phyloP scores from a whole-genome alignment of 2,113 vertebrate species.

The Charina bottae region DNA sequence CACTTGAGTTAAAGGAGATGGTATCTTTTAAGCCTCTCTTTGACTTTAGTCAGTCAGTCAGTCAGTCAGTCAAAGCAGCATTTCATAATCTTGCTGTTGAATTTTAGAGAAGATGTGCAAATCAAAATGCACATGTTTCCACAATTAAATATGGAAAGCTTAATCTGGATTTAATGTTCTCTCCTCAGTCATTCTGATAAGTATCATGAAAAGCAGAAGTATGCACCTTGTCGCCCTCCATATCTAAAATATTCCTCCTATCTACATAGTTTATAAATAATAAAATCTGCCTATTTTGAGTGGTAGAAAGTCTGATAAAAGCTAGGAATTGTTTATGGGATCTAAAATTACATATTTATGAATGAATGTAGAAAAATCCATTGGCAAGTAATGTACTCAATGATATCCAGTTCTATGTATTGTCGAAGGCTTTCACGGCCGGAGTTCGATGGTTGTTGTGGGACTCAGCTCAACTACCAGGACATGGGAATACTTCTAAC shows the following conservation, averaged over 20 bases:
- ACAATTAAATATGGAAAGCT: background rate
- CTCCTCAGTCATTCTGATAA: background rate
- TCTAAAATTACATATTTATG: background rate
- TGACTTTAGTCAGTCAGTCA: background rate
- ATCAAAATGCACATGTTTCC: background rate
- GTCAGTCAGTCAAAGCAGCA: background rate
- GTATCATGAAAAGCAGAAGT: background rate
- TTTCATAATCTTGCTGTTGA: background rate
- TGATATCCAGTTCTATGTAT: background rate
- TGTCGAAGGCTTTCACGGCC: too few species aligned
- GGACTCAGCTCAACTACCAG: too few species aligned
- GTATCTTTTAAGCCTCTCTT: background rate
- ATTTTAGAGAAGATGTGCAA: background rate
- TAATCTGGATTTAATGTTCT: background rate
- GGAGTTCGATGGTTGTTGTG: too few species aligned
- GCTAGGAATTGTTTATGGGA: background rate
- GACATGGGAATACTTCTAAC: too few species aligned
- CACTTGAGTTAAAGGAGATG: background rate
- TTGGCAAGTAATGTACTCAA: background rate
- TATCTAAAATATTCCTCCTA: background rate
- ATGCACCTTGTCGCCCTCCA: background rate
- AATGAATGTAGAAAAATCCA: background rate
- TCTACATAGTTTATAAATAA: background rate
- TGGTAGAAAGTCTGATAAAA: background rate
- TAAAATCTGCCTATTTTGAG: background rate